Evolutionary conservation across 2,113 vertebrate genomes (phyloP).

Genomic region (Meleagris gallopavo): DNA sequence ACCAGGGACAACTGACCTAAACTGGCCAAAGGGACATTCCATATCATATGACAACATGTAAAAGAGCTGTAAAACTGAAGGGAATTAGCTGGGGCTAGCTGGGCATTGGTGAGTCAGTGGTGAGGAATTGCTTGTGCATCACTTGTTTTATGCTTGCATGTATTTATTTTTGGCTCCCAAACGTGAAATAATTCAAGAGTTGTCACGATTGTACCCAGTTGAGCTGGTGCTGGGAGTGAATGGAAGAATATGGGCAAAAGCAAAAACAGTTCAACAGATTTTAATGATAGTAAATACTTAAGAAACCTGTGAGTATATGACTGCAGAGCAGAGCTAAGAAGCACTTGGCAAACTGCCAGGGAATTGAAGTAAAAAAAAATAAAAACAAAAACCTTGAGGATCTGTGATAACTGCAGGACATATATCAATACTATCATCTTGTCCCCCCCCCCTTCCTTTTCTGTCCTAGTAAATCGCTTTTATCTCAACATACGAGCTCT

Average conservation of each 20-base stretch:
- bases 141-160: background rate
- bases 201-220: constrained; percentile 88
- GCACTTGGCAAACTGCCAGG: constrained; percentile 84
- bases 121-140: background rate
- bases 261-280: constrained; percentile 88
- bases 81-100: background rate
- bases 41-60: background rate
- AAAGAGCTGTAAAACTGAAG: background rate
- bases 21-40: background rate
- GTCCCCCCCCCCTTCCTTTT: background rate
- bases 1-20: background rate
- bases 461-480: background rate
- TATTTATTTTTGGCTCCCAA: constrained; percentile 78
- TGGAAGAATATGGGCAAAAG: constrained; percentile 91
- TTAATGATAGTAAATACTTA: constrained; percentile 90
- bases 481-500: background rate
- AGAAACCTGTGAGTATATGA: constrained; percentile 93
- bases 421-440: background rate
- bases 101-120: background rate
- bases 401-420: background rate
- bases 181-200: constrained; percentile 86
- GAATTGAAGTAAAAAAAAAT: constrained; percentile 61
- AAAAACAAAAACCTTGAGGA: background rate
- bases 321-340: constrained; percentile 84
- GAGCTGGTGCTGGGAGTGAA: constrained; percentile 95